Percentiles rank a stretch among this genome's conserved stretches.
phyloP scores from a whole-genome alignment of 30 jellyfish, hydroid and myxozoan species.

The Pelagia noctiluca region DNA sequence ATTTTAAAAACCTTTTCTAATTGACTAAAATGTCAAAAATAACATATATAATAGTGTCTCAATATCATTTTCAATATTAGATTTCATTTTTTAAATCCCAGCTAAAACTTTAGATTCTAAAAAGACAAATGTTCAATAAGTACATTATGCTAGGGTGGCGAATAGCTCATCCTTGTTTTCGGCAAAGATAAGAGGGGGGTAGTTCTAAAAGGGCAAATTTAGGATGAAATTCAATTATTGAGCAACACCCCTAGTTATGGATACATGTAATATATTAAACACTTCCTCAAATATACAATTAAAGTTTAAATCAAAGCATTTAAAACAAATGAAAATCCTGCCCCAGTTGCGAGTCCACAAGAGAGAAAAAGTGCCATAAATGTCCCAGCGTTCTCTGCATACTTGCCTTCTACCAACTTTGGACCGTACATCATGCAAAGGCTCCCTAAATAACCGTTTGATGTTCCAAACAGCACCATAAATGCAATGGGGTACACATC shows the following conservation, averaged over 20 bases:
- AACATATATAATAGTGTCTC: no score
- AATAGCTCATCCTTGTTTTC: no score
- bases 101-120: no score
- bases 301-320: conserved; percentile 34
- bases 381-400: conserved; percentile 97
- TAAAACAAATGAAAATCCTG: conserved; percentile 93
- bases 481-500: conserved; percentile 89
- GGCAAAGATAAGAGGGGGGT: no score
- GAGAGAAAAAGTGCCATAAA: conserved; percentile 92
- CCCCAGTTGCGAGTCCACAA: conserved; percentile 93
- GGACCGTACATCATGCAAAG: conserved; percentile 99
- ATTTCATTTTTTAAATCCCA: no score
- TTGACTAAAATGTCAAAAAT: no score
- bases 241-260: background rate
- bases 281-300: background rate
- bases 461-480: conserved; percentile 64
- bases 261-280: background rate
- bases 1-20: no score
- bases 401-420: conserved; percentile 75
- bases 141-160: no score
- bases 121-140: no score
- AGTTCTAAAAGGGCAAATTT: no score
- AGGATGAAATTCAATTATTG: no score
- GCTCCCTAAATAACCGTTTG: conserved; percentile 97
- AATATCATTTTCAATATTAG: no score